Percentiles rank a stretch among this genome's conserved stretches.
phyloP scores from a whole-genome alignment of 2,797 vertebrate genomes.

The Amniataba percoides region DNA sequence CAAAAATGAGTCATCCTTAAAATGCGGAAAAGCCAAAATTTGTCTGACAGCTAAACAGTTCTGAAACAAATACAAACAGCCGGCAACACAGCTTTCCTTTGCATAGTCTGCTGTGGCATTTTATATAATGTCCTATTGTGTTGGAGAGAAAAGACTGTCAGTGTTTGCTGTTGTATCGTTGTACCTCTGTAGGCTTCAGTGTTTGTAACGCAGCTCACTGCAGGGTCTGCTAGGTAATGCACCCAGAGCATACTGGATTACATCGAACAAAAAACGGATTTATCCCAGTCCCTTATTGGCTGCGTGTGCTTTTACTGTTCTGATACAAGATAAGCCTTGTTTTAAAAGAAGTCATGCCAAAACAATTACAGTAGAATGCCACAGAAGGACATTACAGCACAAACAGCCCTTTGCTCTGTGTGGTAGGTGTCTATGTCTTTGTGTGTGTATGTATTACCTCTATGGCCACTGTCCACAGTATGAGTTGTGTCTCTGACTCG shows the following conservation, averaged over 20 bases:
- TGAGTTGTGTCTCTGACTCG: constrained; percentile 89
- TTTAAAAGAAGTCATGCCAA: constrained; percentile 8
- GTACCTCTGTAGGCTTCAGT: neutral
- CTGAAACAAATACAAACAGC: neutral
- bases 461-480: constrained; percentile 90
- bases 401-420: neutral
- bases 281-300: neutral
- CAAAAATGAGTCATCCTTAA: neutral
- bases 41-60: neutral
- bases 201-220: neutral
- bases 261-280: neutral
- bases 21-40: neutral
- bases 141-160: neutral
- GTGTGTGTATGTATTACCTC: constrained; percentile 86
- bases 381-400: neutral
- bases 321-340: constrained; percentile 15
- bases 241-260: neutral
- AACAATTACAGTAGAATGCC: constrained; percentile 7
- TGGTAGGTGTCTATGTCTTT: neutral
- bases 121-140: neutral
- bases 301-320: neutral
- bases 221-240: neutral
- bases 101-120: neutral
- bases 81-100: neutral
- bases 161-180: neutral